phyloP scores from a whole-genome alignment of 2,797 vertebrate species.

The Alectoris magna region DNA sequence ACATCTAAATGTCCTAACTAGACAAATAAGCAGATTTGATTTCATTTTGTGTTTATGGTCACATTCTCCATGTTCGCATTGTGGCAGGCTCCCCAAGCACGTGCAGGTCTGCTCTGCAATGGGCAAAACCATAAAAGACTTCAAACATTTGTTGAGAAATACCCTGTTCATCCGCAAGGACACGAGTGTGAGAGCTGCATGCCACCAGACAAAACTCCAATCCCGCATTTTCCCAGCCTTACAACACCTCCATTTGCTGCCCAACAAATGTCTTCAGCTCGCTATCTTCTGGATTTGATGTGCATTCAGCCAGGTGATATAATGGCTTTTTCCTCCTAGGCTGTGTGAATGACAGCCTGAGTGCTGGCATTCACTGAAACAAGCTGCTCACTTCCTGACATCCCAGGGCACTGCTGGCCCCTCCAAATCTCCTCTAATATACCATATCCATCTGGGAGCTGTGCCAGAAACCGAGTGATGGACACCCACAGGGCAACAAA shows the following conservation, averaged over 20 bases:
- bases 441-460: neutral
- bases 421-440: neutral
- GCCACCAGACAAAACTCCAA: neutral
- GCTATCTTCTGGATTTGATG: neutral
- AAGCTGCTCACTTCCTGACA: neutral
- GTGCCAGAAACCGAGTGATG: neutral
- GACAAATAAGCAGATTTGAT: neutral
- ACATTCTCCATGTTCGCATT: neutral
- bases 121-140: neutral
- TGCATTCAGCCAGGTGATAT: conserved; percentile 8
- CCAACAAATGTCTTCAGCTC: neutral
- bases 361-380: neutral
- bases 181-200: neutral
- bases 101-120: neutral
- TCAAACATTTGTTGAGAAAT: neutral
- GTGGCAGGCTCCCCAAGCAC: neutral
- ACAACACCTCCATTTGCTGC: neutral
- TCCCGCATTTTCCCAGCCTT: neutral
- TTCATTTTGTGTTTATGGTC: neutral
- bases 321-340: conserved; percentile 14
- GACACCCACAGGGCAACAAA: neutral
- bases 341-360: neutral
- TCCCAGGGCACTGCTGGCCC: neutral
- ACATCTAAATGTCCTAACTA: neutral
- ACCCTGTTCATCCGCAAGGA: neutral